Conservation (phyloP, 2,113 vertebrate species). For the Leucosticte australis region DNA sequence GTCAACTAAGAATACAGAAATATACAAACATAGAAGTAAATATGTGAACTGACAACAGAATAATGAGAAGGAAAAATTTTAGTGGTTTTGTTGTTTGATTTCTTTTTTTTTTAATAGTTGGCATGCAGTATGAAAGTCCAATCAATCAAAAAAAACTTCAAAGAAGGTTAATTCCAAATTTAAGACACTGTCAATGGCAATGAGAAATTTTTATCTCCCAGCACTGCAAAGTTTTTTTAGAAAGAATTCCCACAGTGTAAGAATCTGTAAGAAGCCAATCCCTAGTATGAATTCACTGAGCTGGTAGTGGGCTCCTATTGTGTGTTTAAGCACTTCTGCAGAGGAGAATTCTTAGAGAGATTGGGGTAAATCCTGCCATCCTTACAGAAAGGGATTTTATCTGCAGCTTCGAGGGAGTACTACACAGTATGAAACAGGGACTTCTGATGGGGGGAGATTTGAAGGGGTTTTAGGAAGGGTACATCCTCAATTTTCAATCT, state of each 20-base stretch:
- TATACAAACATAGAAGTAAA: neutral
- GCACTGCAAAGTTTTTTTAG: neutral
- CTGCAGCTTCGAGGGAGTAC: neutral
- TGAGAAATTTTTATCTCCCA: neutral
- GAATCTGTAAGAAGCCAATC: slow-evolving; percentile 2
- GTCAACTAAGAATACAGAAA: neutral
- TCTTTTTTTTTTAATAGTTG: neutral
- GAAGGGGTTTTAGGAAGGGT: neutral
- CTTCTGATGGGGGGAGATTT: neutral
- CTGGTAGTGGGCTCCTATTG: slow-evolving; percentile 4
- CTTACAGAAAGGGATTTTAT: slow-evolving; percentile 24
- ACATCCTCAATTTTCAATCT: neutral
- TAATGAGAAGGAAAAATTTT: neutral
- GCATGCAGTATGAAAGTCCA: neutral
- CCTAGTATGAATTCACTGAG: slow-evolving; percentile 26
- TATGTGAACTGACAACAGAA: neutral
- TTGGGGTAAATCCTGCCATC: slow-evolving; percentile 37
- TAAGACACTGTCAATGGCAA: neutral
- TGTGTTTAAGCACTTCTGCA: slow-evolving; percentile 29
- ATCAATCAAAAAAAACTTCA: neutral
- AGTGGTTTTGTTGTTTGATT: too few relatives aligned
- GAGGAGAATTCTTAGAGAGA: slow-evolving; percentile 38
- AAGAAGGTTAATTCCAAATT: neutral
- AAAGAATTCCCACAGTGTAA: slow-evolving; percentile 32
- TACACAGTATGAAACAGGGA: neutral